Percentiles rank a stretch among this genome's conserved stretches.
phyloP scores from a whole-genome alignment of 2,888 invertebrate species.

The Phaonia tiefii region DNA sequence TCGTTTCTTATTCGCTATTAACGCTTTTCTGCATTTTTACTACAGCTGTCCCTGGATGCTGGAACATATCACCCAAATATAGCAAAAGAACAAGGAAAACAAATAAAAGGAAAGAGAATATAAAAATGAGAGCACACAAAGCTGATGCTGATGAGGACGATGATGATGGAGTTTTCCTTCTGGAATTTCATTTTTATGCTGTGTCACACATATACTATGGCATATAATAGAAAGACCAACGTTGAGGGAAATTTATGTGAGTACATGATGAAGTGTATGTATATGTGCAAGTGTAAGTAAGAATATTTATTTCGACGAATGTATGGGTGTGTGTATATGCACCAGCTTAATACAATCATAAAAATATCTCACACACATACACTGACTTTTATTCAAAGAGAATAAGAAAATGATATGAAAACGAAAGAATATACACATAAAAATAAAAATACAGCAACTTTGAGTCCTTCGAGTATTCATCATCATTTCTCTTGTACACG shows the following conservation, averaged over 20 bases:
- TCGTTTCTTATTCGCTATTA: no score
- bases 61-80: no score
- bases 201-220: not conserved
- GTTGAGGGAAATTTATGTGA: not conserved
- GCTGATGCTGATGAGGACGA: not conserved
- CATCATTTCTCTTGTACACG: not conserved
- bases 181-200: constrained; percentile 13
- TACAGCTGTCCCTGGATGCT: no score
- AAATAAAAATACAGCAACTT: constrained; percentile 22
- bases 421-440: constrained; percentile 19
- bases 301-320: not conserved
- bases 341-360: not conserved
- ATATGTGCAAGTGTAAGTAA: not conserved
- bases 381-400: constrained; percentile 12
- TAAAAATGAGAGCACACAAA: no score
- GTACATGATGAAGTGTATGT: constrained; percentile 9
- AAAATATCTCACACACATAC: not conserved
- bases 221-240: not conserved
- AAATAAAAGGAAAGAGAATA: no score
- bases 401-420: constrained; percentile 34
- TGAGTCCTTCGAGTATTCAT: constrained; percentile 11
- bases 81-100: no score
- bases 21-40: no score
- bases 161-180: not conserved
- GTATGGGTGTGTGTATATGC: no score